Base-by-base conservation (phyloP, 1,140 invertebrate species). In the Dinothrombium tinctorium region DNA sequence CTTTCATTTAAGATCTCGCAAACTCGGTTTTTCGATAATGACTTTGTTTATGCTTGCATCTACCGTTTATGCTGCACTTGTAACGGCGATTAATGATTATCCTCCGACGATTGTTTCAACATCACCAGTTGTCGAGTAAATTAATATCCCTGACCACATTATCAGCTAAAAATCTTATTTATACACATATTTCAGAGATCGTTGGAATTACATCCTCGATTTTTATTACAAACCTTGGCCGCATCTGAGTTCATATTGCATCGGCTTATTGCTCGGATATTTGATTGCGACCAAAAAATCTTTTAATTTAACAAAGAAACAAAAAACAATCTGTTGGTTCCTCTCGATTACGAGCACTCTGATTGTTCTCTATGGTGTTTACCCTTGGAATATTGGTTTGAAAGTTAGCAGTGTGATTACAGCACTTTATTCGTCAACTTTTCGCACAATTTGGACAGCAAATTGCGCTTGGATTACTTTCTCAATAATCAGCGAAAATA, bases 181-280 rank as follows among this genome's bases (percentile, higher is more conserved):
- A 1, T 35, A 35, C 5, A 14, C 12, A 19, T 6, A 35, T 25
- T 8, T 14, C n/a, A 37, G 36, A 9, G 40, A 42, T 33, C 3
- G 40, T 5, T 42, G 40, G 40, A 20, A 33, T 19, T 42, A 15
- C 14, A 42, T 42, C 11, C 20, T 32, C 3, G 26, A 29, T 33
- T 33, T 37, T 23, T 42, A 42, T 42, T 42, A 42, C 31, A 42
- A 42, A 24, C 40, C 40, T 15, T 42, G 40, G 40, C 19, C 31
- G 33, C 40, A 42, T 33, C 21, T 42, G 14, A 15, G 31, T 4
- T 21, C 26, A 12, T 42, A 42, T 17, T 19, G 20, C 6, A 19
- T 42, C 14, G 40, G 40, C 4, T 3, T 42, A 5, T 11, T 33
- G 6, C 19, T 35, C 17, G 40, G 40, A 15, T 42, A 42, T 20